phyloP scores from a whole-genome alignment of 1,140 invertebrate species.

The Drosophila equinoxialis region DNA sequence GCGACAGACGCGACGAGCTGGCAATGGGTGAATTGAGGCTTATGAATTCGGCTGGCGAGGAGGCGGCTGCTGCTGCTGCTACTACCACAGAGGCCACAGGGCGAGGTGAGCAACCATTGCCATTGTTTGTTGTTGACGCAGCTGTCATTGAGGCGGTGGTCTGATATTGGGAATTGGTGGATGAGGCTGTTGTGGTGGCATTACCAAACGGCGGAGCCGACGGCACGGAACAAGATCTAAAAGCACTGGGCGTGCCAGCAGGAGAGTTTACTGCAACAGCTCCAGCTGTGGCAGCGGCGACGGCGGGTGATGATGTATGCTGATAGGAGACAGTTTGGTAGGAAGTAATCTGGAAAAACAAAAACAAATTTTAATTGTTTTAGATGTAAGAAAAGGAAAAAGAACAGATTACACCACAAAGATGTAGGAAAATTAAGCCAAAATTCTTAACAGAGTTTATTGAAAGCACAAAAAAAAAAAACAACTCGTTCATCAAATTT shows the following conservation, averaged over 20 bases:
- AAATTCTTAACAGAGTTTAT: no score
- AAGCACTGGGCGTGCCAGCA: slow-evolving; percentile 41
- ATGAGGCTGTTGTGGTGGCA: slow-evolving; percentile 71
- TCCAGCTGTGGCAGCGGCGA: slow-evolving; percentile 1
- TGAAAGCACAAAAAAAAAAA: background rate
- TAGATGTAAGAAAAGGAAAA: background rate
- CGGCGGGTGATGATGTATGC: slow-evolving; percentile 34
- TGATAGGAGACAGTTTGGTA: slow-evolving; percentile 52
- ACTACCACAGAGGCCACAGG: slow-evolving; percentile 5
- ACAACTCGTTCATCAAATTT: no score
- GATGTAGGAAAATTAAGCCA: background rate
- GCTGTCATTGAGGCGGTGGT: slow-evolving; percentile 64
- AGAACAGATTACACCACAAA: background rate
- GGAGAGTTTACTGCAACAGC: slow-evolving; percentile 19
- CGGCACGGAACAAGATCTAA: slow-evolving; percentile 75
- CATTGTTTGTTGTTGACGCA: slow-evolving; percentile 35
- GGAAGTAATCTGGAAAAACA: slow-evolving; percentile 47
- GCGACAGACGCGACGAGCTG: slow-evolving; percentile 75
- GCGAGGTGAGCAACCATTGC: slow-evolving; percentile 29
- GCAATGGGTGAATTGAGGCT: slow-evolving; percentile 64
- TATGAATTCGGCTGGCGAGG: slow-evolving; percentile 61
- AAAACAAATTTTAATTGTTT: background rate
- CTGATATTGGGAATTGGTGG: slow-evolving; percentile 72
- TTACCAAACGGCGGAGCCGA: slow-evolving; percentile 72
- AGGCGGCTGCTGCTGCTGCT: slow-evolving; percentile 5